These are phyloP conservation scores for Coelopa frigida DNA, from an alignment of 1,140 invertebrate species.

Conservation along the genomic window DNA sequence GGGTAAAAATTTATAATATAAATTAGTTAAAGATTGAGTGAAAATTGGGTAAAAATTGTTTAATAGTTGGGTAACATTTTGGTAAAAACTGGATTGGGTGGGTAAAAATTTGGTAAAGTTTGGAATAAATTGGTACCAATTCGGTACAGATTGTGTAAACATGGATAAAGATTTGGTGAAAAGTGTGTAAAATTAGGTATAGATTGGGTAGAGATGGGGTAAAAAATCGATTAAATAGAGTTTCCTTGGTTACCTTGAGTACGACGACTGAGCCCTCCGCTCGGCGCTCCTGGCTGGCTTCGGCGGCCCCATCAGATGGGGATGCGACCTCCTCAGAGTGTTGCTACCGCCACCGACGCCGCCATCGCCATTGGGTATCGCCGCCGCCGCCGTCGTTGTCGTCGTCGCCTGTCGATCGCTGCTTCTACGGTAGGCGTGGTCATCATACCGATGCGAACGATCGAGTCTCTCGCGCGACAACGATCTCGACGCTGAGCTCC, in stretches of 20 bases:
- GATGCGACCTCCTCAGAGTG: conserved; percentile 2
- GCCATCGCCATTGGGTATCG: conserved; percentile 7
- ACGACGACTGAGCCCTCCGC: conserved; percentile 17
- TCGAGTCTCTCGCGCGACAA: conserved; percentile 32
- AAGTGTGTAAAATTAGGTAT: background rate
- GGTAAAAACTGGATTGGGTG: no score
- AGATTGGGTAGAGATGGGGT: no score
- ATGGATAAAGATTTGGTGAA: background rate
- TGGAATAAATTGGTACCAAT: background rate
- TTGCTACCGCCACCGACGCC: conserved; percentile 2
- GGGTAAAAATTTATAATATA: no score
- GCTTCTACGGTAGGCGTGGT: conserved; percentile 15
- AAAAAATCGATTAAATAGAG: no score
- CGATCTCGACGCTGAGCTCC: conserved; percentile 18
- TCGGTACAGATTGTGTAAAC: background rate
- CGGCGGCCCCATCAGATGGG: conserved; percentile 27
- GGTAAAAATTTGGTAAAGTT: no score
- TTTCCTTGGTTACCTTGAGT: conserved; percentile 17
- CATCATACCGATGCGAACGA: conserved; percentile 20
- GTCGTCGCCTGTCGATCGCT: conserved; percentile 14
- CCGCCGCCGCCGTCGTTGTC: background rate
- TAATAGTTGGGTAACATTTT: no score
- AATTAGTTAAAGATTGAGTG: no score
- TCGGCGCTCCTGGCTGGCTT: conserved; percentile 40
- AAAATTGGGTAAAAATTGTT: no score